Conservation (phyloP, 2,888 invertebrate genomes). For the Parnassius smintheus region DNA sequence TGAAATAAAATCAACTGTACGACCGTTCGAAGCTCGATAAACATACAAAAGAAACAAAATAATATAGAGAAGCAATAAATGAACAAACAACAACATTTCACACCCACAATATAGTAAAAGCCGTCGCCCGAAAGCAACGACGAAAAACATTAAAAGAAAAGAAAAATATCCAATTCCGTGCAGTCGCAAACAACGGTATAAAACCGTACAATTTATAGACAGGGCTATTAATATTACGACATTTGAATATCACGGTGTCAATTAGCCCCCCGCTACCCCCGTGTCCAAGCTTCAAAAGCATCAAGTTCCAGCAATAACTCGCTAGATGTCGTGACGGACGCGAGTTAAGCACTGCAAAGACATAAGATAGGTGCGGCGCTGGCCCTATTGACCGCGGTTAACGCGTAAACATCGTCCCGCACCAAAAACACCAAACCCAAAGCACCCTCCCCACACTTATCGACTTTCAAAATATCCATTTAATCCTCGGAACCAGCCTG, state of each 20-base stretch:
- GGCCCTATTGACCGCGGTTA: slow-evolving; percentile 75
- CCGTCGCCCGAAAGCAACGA: slow-evolving; percentile 7
- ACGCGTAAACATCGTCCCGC: slow-evolving; percentile 70
- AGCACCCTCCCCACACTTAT: slow-evolving; percentile 29
- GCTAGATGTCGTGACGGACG: slow-evolving; percentile 71
- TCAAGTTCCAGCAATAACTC: slow-evolving; percentile 57
- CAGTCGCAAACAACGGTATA: slow-evolving; percentile 25
- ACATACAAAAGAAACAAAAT: neutral
- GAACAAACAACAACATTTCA: slow-evolving; percentile 12
- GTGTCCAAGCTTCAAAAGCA: neutral
- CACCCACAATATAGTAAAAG: neutral
- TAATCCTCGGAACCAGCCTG: neutral
- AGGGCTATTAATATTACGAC: slow-evolving; percentile 35
- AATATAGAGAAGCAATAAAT: neutral
- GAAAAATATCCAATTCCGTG: slow-evolving; percentile 14
- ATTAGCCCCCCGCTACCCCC: slow-evolving; percentile 45
- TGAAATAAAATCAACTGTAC: too few species aligned
- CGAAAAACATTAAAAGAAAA: slow-evolving; percentile 28
- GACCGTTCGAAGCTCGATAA: too few species aligned
- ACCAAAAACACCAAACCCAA: slow-evolving; percentile 31
- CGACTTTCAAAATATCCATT: slow-evolving; percentile 39
- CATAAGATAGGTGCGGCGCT: slow-evolving; percentile 73
- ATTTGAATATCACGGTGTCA: slow-evolving; percentile 66
- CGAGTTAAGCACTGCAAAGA: slow-evolving; percentile 58
- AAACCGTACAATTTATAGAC: slow-evolving; percentile 22